Conservation (phyloP, 2,888 invertebrate genomes). For the Ceriagrion tenellum region DNA sequence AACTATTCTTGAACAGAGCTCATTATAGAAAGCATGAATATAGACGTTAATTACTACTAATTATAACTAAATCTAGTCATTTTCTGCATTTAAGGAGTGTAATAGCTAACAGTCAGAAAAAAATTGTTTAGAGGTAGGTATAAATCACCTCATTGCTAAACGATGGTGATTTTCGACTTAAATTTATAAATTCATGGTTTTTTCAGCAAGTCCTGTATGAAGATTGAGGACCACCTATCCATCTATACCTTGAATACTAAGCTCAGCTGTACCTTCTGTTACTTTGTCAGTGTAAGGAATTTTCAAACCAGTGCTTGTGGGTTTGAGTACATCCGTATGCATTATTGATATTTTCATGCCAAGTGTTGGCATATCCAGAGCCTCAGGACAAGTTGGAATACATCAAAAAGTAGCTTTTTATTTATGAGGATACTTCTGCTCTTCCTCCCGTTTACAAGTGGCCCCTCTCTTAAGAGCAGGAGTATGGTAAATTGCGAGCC, state of each 20-base stretch:
- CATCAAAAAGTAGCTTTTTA: slow-evolving; percentile 87
- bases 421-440: slow-evolving; percentile 87
- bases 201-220: neutral
- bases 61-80: too few relatives aligned
- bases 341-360: slow-evolving; percentile 76
- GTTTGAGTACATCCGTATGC: slow-evolving; percentile 37
- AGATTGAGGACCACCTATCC: slow-evolving; percentile 3
- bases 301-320: slow-evolving; percentile 39
- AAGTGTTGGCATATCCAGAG: slow-evolving; percentile 92
- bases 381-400: slow-evolving; percentile 87
- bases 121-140: neutral
- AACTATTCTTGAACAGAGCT: too few relatives aligned
- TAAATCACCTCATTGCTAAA: neutral
- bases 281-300: neutral
- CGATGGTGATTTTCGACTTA: slow-evolving; percentile 68
- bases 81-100: too few relatives aligned
- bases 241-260: slow-evolving; percentile 2
- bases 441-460: slow-evolving; percentile 82
- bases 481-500: slow-evolving; percentile 12
- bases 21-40: too few relatives aligned
- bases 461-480: slow-evolving; percentile 74
- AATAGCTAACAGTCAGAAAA: neutral
- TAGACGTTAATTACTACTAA: too few relatives aligned
- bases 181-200: neutral
- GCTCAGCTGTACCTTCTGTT: neutral